A percentile compares a stretch with the other conserved stretches of the same genome.
phyloP scores from a whole-genome alignment of 2,113 vertebrate genomes.

The Pungitius pungitius region DNA sequence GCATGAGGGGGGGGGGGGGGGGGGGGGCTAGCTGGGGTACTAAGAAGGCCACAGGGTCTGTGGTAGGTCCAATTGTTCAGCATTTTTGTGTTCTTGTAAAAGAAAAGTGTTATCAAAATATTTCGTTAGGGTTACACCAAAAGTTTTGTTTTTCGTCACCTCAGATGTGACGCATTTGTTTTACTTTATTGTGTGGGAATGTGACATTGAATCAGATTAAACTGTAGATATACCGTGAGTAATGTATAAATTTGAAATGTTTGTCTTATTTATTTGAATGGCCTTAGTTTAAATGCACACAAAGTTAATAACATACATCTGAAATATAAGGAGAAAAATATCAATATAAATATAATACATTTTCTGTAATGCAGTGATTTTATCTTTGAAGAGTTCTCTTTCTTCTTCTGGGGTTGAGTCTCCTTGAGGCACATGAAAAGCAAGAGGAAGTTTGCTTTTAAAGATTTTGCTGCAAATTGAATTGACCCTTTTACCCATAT shows the following conservation, averaged over 20 bases:
- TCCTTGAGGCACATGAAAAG: conserved; percentile 25
- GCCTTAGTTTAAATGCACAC: not conserved
- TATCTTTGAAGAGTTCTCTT: conserved; percentile 15
- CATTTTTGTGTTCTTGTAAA: not conserved
- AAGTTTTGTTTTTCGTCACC: not conserved
- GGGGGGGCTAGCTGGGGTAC: conserved; percentile 18
- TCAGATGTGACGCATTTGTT: not conserved
- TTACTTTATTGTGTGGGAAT: not conserved
- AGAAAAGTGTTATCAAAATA: not conserved
- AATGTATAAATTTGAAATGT: not conserved
- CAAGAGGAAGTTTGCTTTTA: conserved; percentile 46
- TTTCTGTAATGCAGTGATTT: not conserved
- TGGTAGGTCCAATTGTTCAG: conserved; percentile 4
- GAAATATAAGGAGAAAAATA: conserved; percentile 1
- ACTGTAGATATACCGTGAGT: not conserved
- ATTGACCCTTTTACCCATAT: conserved; percentile 44
- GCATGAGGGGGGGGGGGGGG: not conserved
- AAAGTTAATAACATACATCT: not conserved
- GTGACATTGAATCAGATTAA: not conserved
- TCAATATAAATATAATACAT: not conserved
- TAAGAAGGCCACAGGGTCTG: conserved; percentile 50
- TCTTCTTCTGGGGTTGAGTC: conserved; percentile 7
- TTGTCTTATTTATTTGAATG: not conserved
- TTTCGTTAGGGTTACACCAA: not conserved
- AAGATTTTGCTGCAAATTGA: conserved; percentile 47